Conservation (phyloP, 2,888 invertebrate genomes). For the Hirudinaria manillensis region DNA sequence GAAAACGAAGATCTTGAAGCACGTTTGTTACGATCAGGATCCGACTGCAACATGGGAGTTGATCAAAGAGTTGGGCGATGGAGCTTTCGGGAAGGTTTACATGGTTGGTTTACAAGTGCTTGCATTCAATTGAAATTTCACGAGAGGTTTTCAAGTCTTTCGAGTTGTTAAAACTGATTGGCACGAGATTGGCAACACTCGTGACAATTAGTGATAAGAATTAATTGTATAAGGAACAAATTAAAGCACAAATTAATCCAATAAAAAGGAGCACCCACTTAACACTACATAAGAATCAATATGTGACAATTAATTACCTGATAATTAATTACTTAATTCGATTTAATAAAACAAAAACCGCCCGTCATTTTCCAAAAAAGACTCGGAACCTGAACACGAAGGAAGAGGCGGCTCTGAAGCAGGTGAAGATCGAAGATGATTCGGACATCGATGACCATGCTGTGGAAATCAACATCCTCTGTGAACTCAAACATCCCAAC, state of each 20-base stretch:
- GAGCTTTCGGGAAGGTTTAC: slow-evolving; percentile 28
- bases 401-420: slow-evolving; percentile 78
- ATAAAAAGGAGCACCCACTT: too few relatives aligned
- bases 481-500: slow-evolving; percentile 86
- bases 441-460: slow-evolving; percentile 96
- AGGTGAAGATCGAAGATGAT: slow-evolving; percentile 91
- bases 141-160: too few relatives aligned
- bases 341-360: too few relatives aligned
- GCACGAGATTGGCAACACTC: neutral
- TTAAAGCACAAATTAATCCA: too few relatives aligned
- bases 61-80: slow-evolving; percentile 23
- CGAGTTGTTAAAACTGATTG: too few relatives aligned
- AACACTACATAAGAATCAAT: too few relatives aligned
- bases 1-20: slow-evolving; percentile 5
- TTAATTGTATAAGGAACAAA: too few relatives aligned
- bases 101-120: slow-evolving; percentile 2
- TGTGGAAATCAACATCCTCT: slow-evolving; percentile 96
- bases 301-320: too few relatives aligned
- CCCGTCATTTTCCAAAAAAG: too few relatives aligned
- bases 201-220: too few relatives aligned
- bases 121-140: neutral
- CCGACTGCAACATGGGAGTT: neutral
- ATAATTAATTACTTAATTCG: too few relatives aligned
- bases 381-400: slow-evolving; percentile 57
- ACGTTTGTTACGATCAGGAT: slow-evolving; percentile 14